A percentile compares a stretch with the other conserved stretches of the same genome.
phyloP scores from a whole-genome alignment of 2,113 vertebrate genomes.

The Geococcyx californianus region DNA sequence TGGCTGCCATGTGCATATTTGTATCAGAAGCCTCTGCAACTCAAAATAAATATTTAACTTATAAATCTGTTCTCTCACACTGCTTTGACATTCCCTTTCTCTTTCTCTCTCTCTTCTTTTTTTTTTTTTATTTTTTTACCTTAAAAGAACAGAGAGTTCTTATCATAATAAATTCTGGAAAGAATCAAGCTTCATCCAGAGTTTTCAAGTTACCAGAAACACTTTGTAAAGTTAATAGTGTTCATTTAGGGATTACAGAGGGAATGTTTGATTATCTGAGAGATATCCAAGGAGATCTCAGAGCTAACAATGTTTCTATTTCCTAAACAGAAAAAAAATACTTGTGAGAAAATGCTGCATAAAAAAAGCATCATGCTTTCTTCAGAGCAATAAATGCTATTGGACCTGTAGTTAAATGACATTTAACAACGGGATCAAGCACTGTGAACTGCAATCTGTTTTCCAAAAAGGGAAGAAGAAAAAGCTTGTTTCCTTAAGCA shows the following conservation, averaged over 20 bases:
- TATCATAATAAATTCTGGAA: neutral
- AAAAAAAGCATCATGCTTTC: neutral
- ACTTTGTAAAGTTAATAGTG: neutral
- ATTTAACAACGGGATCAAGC: neutral
- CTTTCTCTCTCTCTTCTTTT: neutral
- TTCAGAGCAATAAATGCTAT: neutral
- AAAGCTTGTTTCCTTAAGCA: neutral
- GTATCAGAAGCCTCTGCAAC: slow-evolving; percentile 15
- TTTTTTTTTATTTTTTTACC: neutral
- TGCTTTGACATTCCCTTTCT: neutral
- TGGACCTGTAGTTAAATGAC: neutral
- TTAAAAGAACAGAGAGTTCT: neutral
- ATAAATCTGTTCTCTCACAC: neutral
- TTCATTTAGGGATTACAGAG: neutral
- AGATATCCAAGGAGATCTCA: neutral
- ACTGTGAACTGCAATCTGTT: neutral
- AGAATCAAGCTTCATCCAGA: neutral
- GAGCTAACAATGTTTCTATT: neutral
- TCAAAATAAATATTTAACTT: slow-evolving; percentile 41
- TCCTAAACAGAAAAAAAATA: neutral
- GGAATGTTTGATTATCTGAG: neutral
- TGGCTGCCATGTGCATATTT: neutral
- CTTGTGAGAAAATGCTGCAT: neutral
- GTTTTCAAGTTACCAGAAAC: neutral
- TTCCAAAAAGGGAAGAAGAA: neutral